Evolutionary conservation across 2,113 vertebrate genomes (phyloP), one percentile per base, ranked within the genome.

Genomic region (Centropus unirufus): DNA sequence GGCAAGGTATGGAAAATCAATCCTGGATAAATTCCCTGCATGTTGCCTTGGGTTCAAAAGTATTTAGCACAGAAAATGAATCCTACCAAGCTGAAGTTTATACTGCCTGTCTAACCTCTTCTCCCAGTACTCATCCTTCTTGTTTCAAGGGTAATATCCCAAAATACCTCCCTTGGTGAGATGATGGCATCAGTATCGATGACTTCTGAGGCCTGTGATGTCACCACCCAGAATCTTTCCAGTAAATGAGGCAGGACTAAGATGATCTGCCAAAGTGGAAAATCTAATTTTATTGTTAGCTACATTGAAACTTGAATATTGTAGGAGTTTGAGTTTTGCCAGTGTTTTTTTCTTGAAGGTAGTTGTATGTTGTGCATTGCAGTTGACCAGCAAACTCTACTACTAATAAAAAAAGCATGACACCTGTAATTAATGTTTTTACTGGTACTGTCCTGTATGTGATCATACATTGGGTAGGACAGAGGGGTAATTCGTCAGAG

Each of bases 251-350:
- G 51, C 39, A 67, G 40, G 66, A 40, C 70, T 16, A 20, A 55
- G 42, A 49, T 24, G 63, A 51, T 63, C 93, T 96, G 89, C 59
- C 85, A 90, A 88, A 88, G 84, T 67, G 59, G 78, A 95, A 94
- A 94, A 94, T 85, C 39, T 57, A 95, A 87, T 95, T 96, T 92
- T 91, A 93, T 83, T 94, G 91, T 92, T 93, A 86, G 78, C 77
- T 94, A 95, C 82, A 74, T 75, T 77, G 91, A 92, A 92, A 88
- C 39, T 55, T 91, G 42, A 49, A 30, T 88, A 46, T 42, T 66
- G 61, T 4, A 76, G 74, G 78, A 85, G 32, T 90, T 87, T 1
- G 0, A 54, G 27, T 62, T 92, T 83, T 83, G 64, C 78, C 57
- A 83, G 57, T 86, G 51, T 32, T 87, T 16, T 63, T 74, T 42